These are phyloP conservation scores for Oryzias woworae DNA, from an alignment of 2,113 vertebrate species.

Conservation along the genomic window DNA sequence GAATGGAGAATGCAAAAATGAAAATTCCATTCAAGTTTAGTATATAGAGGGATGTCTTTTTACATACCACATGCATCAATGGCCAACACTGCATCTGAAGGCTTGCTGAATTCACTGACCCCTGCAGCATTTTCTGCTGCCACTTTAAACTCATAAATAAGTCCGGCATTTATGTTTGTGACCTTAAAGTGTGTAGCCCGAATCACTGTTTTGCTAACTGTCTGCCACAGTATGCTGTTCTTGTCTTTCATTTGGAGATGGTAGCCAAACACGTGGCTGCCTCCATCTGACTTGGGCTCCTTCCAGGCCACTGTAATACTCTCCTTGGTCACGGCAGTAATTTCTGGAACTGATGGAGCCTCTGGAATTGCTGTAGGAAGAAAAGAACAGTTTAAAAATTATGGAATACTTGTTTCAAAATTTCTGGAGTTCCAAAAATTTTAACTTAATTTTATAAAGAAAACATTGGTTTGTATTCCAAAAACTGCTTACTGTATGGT, in stretches of 20 bases:
- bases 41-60: neutral
- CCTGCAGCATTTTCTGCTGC: slow-evolving; percentile 96
- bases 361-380: slow-evolving; percentile 84
- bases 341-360: slow-evolving; percentile 88
- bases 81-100: slow-evolving; percentile 92
- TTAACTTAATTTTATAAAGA: neutral
- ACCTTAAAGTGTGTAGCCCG: slow-evolving; percentile 95
- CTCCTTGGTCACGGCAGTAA: slow-evolving; percentile 89
- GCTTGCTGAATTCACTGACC: slow-evolving; percentile 87
- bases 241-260: slow-evolving; percentile 98
- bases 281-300: slow-evolving; percentile 92
- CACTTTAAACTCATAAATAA: slow-evolving; percentile 98
- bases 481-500: slow-evolving; percentile 89
- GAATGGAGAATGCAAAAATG: neutral
- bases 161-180: slow-evolving; percentile 85
- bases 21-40: neutral
- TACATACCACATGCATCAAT: slow-evolving; percentile 96
- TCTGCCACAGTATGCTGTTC: slow-evolving; percentile 97
- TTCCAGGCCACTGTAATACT: slow-evolving; percentile 90
- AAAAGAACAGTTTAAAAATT: slow-evolving; percentile 2
- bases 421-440: neutral
- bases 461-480: neutral
- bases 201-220: slow-evolving; percentile 89
- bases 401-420: neutral
- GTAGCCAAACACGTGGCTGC: slow-evolving; percentile 89